These are phyloP conservation scores for Harlomillsia oculata DNA, from an alignment of 1,140 invertebrate species.

Conservation along the genomic window DNA sequence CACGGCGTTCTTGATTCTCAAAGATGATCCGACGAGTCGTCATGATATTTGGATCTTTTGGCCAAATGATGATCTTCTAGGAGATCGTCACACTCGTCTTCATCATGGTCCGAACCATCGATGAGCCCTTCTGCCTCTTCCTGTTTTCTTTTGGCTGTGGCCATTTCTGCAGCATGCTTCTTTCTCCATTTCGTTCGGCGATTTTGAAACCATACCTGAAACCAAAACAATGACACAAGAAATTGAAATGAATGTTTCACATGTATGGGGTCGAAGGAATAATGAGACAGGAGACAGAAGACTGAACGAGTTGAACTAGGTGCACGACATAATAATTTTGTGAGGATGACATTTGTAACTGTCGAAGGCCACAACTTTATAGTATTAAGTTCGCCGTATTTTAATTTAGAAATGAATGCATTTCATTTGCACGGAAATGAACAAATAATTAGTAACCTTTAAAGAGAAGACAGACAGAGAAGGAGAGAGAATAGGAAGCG, in stretches of 20 bases:
- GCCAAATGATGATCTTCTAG: constrained; percentile 44
- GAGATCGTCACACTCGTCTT: constrained; percentile 51
- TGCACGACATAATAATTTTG: not conserved
- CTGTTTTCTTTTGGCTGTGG: constrained; percentile 90
- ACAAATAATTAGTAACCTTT: not conserved
- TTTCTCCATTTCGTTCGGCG: constrained; percentile 98
- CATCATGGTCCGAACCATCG: constrained; percentile 53
- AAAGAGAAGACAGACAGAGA: not conserved
- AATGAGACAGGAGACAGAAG: not conserved
- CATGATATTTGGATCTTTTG: constrained; percentile 43
- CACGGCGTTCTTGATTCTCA: constrained; percentile 42
- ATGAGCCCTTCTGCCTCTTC: constrained; percentile 74
- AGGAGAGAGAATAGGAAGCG: too few species aligned
- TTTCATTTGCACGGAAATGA: too few species aligned
- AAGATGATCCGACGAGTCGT: constrained; percentile 38
- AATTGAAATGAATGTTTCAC: not conserved
- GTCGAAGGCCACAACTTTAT: too few species aligned
- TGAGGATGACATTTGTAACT: too few species aligned
- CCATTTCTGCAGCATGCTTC: constrained; percentile 98
- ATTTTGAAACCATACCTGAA: constrained; percentile 99
- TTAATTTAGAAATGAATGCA: too few species aligned
- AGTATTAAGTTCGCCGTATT: too few species aligned
- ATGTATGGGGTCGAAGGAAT: too few species aligned
- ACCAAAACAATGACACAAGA: constrained; percentile 39
- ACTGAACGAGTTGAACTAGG: not conserved